phyloP scores from a whole-genome alignment of 2,113 vertebrate species.

The Cephalophus harveyi region DNA sequence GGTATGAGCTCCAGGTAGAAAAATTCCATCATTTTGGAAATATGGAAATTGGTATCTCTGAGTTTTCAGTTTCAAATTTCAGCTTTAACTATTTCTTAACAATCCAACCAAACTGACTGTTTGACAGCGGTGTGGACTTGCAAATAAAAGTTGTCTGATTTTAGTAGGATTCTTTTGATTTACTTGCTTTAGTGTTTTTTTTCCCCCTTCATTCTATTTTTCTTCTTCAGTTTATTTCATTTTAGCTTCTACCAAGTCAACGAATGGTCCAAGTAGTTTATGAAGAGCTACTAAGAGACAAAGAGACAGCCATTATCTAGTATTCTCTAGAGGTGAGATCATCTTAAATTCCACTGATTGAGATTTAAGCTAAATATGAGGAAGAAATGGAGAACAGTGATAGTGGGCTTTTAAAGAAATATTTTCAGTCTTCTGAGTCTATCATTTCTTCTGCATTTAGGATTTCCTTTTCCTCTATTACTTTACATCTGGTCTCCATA shows the following conservation, averaged over 20 bases:
- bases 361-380: neutral
- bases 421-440: neutral
- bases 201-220: neutral
- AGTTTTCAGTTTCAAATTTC: neutral
- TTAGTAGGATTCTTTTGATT: neutral
- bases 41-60: neutral
- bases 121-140: neutral
- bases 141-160: neutral
- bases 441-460: neutral
- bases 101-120: neutral
- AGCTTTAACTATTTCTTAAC: neutral
- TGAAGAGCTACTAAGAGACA: neutral
- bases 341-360: neutral
- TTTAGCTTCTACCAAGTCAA: neutral
- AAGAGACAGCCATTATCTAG: neutral
- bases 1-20: neutral
- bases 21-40: neutral
- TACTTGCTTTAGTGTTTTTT: neutral
- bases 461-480: neutral
- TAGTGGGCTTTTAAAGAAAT: neutral
- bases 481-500: neutral
- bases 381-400: neutral
- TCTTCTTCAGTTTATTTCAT: neutral
- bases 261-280: neutral
- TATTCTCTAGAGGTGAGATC: neutral